Conservation (phyloP, 1,140 invertebrate genomes). For the Trichogramma pretiosum region DNA sequence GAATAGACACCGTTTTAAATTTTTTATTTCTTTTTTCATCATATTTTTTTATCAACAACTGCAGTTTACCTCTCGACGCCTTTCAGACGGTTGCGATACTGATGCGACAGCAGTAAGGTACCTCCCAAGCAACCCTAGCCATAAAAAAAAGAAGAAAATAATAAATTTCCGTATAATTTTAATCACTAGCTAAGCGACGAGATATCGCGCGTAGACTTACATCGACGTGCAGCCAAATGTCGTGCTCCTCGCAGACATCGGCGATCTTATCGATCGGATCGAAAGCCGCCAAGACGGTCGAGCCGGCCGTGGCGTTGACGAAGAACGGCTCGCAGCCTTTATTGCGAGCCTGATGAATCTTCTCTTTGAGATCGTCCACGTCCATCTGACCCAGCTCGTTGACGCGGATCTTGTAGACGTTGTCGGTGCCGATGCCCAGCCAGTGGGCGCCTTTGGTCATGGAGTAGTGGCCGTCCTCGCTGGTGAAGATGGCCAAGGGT, state of each 20-base stretch:
- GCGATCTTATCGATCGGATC: slow-evolving; percentile 71
- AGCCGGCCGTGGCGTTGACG: slow-evolving; percentile 66
- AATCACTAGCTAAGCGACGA: no score
- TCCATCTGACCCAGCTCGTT: slow-evolving; percentile 61
- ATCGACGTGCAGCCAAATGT: slow-evolving; percentile 82
- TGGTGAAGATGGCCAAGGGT: slow-evolving; percentile 60
- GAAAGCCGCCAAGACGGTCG: slow-evolving; percentile 73
- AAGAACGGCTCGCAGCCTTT: slow-evolving; percentile 53
- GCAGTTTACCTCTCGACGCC: slow-evolving; percentile 66
- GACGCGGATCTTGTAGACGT: slow-evolving; percentile 30
- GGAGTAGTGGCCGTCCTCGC: slow-evolving; percentile 85
- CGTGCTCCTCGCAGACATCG: slow-evolving; percentile 52
- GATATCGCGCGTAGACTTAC: no score
- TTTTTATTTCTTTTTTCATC: no score
- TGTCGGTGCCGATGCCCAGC: slow-evolving; percentile 72
- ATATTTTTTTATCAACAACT: no score
- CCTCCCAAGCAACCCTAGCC: slow-evolving; percentile 74
- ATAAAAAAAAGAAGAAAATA: neutral
- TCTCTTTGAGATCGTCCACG: slow-evolving; percentile 46
- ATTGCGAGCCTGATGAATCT: slow-evolving; percentile 43
- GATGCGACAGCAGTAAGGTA: slow-evolving; percentile 60
- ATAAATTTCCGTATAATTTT: neutral
- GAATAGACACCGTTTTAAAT: no score
- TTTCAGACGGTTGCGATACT: slow-evolving; percentile 52
- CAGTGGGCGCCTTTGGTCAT: slow-evolving; percentile 70